phyloP scores from a whole-genome alignment of 2,888 invertebrate genomes.

The Hemaris fuciformis region DNA sequence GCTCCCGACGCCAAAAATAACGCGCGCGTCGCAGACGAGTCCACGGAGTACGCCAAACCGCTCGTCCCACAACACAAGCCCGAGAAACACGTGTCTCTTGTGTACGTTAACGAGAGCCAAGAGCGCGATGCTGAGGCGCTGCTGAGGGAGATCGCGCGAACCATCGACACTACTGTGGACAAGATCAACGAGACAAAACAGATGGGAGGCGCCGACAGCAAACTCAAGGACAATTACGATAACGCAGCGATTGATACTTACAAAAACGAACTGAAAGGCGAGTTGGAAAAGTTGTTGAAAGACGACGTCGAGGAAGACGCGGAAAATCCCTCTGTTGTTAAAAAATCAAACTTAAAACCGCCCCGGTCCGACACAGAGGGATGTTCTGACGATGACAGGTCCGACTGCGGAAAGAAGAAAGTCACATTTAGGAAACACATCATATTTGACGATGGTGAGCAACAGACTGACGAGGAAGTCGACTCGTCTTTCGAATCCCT shows the following conservation, averaged over 20 bases:
- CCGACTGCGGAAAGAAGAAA: constrained; percentile 68
- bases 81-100: constrained; percentile 68
- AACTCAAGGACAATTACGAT: constrained; percentile 43
- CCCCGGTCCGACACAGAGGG: constrained; percentile 69
- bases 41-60: constrained; percentile 70
- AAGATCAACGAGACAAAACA: constrained; percentile 55
- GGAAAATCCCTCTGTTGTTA: constrained; percentile 53
- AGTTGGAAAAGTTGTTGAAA: constrained; percentile 57
- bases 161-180: constrained; percentile 71
- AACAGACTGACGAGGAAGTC: constrained; percentile 70
- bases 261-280: constrained; percentile 60
- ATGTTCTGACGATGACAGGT: constrained; percentile 71
- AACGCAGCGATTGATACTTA: constrained; percentile 57
- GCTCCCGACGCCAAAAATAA: constrained; percentile 66
- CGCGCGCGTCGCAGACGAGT: constrained; percentile 44
- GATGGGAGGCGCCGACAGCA: constrained; percentile 66
- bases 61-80: constrained; percentile 69
- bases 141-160: constrained; percentile 68
- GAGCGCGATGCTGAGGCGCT: constrained; percentile 71
- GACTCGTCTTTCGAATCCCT: constrained; percentile 72
- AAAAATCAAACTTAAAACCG: constrained; percentile 70
- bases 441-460: constrained; percentile 77
- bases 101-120: constrained; percentile 69
- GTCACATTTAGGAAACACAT: constrained; percentile 76
- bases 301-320: constrained; percentile 38